phyloP scores from a whole-genome alignment of 2,888 invertebrate species.

The Sphaerophoria rueppellii region DNA sequence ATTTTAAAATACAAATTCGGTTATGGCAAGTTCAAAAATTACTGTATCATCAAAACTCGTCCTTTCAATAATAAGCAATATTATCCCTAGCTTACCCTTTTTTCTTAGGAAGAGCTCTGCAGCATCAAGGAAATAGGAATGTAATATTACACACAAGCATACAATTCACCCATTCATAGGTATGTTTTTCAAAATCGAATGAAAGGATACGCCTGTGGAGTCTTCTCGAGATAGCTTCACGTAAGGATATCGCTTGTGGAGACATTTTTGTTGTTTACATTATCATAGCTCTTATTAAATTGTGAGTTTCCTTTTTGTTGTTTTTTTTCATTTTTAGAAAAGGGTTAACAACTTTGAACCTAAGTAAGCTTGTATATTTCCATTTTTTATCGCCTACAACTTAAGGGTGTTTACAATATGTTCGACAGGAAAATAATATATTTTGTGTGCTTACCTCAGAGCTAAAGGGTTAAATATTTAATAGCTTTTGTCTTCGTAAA shows the following conservation, averaged over 20 bases:
- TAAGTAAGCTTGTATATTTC: neutral
- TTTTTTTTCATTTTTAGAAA: neutral
- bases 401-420: neutral
- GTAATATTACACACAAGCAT: neutral
- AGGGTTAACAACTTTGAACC: slow-evolving; percentile 13
- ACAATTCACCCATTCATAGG: no score
- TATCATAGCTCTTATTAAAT: neutral
- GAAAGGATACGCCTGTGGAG: neutral
- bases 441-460: neutral
- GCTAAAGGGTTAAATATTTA: neutral
- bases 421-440: neutral
- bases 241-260: neutral
- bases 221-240: neutral
- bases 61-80: neutral
- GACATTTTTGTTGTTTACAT: slow-evolving; percentile 12
- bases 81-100: neutral
- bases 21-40: slow-evolving; percentile 1
- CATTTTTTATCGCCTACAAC: neutral
- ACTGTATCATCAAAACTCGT: slow-evolving; percentile 5
- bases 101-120: neutral
- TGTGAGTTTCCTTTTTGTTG: neutral
- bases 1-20: neutral
- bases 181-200: neutral
- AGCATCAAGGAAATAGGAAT: neutral
- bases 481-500: neutral